Evolutionary conservation across 1,140 invertebrate genomes (phyloP).

Genomic region (Capitella teleta): DNA sequence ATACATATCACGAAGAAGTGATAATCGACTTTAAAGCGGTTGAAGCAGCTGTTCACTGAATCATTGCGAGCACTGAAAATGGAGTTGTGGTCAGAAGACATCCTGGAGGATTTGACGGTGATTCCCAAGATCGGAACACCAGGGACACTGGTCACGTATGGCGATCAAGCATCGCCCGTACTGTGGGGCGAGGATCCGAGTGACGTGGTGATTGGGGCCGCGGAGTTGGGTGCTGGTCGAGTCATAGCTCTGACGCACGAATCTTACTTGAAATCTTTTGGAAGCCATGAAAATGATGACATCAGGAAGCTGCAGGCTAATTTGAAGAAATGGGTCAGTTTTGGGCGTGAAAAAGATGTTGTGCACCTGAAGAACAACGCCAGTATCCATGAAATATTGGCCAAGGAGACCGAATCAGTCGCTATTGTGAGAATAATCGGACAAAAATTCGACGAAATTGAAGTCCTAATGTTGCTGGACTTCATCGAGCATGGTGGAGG

Average conservation of each 20-base stretch:
- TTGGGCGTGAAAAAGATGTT: neutral
- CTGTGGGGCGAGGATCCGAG: slow-evolving; percentile 3
- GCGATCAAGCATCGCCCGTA: slow-evolving; percentile 1
- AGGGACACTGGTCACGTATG: slow-evolving; percentile 6
- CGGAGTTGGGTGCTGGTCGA: slow-evolving; percentile 4
- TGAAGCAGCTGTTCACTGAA: no score
- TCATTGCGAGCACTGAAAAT: no score
- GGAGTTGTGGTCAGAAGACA: neutral
- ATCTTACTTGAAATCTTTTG: neutral
- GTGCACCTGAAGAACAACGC: neutral
- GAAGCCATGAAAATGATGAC: no score
- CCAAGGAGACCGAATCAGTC: neutral
- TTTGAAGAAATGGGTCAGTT: neutral
- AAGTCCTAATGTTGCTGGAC: slow-evolving; percentile 2
- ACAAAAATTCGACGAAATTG: neutral
- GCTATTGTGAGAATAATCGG: neutral
- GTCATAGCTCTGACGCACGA: slow-evolving; percentile 5
- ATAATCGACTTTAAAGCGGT: no score
- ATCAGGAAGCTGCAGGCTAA: neutral
- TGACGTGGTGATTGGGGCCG: slow-evolving; percentile 3
- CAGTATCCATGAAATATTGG: neutral
- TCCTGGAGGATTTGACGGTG: slow-evolving; percentile 1
- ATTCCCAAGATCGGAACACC: slow-evolving; percentile 4
- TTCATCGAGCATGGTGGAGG: slow-evolving; percentile 8
- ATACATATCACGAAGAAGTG: no score